Percentiles rank a stretch among this genome's conserved stretches.
Evolutionary conservation across 2,797 vertebrate species (phyloP).

Genomic region (Squalus acanthias): DNA sequence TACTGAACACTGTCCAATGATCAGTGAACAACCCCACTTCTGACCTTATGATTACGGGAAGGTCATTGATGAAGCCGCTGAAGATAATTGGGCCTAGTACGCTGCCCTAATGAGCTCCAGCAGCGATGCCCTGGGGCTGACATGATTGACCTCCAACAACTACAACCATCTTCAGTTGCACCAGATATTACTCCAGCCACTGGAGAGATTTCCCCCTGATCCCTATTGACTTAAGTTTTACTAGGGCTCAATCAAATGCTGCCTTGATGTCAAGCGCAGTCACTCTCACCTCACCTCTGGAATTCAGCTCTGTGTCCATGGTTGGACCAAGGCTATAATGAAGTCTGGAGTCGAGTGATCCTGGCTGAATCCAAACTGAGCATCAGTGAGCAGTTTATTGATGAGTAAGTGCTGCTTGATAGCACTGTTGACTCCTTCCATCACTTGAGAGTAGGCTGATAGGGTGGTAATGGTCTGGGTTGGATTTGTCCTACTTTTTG

Average conservation of each 20-base stretch:
- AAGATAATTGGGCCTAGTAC: not conserved
- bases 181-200: not conserved
- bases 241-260: not conserved
- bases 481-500: not conserved
- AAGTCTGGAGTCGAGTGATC: not conserved
- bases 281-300: not conserved
- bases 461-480: not conserved
- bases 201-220: not conserved
- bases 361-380: not conserved
- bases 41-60: too few species aligned
- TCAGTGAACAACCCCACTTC: not conserved
- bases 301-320: not conserved
- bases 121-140: not conserved
- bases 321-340: not conserved
- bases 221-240: not conserved
- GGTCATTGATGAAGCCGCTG: too few species aligned
- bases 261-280: not conserved
- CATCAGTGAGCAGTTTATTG: not conserved
- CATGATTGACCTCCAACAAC: not conserved
- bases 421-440: too few species aligned
- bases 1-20: not conserved
- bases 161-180: not conserved
- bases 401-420: not conserved
- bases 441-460: not conserved
- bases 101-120: not conserved